Evolutionary conservation across 2,797 vertebrate genomes (phyloP).

Genomic region (Melanotaenia nigrans): DNA sequence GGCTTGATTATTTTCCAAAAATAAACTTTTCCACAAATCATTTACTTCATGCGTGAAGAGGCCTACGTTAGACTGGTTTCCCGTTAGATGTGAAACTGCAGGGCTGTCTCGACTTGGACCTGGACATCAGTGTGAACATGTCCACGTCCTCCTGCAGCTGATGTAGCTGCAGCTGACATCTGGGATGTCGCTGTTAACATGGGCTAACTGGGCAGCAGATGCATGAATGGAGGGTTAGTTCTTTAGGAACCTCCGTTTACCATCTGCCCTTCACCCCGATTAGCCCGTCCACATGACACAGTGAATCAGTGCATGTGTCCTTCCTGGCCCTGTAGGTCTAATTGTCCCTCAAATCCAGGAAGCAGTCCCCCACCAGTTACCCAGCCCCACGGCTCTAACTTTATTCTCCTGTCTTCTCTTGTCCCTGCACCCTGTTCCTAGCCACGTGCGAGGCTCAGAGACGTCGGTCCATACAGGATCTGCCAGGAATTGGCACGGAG

Average conservation of each 20-base stretch:
- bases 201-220: neutral
- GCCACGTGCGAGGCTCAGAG: constrained; percentile 92
- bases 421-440: constrained; percentile 47
- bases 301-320: constrained; percentile 76
- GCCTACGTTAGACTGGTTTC: too few relatives aligned
- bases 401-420: constrained; percentile 44
- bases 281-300: constrained; percentile 49
- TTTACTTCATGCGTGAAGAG: too few relatives aligned
- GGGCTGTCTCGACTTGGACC: too few relatives aligned
- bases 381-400: constrained; percentile 59
- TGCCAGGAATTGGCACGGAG: constrained; percentile 90
- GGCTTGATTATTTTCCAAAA: neutral
- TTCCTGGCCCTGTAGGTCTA: constrained; percentile 44
- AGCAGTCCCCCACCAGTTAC: constrained; percentile 27
- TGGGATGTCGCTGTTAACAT: neutral
- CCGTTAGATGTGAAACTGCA: too few relatives aligned
- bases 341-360: constrained; percentile 33
- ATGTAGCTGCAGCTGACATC: neutral
- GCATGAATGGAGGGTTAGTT: neutral
- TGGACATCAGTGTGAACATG: too few relatives aligned
- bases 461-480: constrained; percentile 96
- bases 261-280: constrained; percentile 40
- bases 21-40: too few relatives aligned
- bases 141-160: too few relatives aligned
- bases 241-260: neutral